Evolutionary conservation across 2,797 vertebrate genomes (phyloP).

Genomic region (Crotalus adamanteus): DNA sequence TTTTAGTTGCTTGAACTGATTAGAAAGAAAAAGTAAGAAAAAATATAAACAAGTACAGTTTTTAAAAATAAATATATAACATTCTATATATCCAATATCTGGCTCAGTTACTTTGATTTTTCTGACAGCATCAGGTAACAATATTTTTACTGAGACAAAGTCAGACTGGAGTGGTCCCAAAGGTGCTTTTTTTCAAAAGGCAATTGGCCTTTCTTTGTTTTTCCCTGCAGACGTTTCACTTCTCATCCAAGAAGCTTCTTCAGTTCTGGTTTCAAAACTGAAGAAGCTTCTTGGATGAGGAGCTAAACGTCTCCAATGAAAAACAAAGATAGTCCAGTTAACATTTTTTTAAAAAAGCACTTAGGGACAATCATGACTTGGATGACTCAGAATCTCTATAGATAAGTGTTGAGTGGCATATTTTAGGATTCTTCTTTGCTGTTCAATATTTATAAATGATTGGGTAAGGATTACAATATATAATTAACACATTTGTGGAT

Average conservation of each 20-base stretch:
- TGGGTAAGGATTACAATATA: background rate
- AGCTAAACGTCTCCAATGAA: background rate
- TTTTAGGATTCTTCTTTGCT: background rate
- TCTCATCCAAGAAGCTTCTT: background rate
- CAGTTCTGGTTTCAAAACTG: background rate
- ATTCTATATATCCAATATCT: background rate
- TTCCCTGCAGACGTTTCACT: background rate
- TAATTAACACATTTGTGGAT: background rate
- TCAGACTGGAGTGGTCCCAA: background rate
- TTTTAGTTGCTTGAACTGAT: background rate
- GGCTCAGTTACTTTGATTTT: background rate
- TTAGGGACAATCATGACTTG: background rate
- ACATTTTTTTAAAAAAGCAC: background rate
- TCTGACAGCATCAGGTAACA: background rate
- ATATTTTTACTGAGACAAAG: background rate
- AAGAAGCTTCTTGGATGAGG: background rate
- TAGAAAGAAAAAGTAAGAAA: background rate
- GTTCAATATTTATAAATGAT: background rate
- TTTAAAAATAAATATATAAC: background rate
- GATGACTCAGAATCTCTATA: background rate
- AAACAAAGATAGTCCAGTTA: background rate
- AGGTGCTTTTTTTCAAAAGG: background rate
- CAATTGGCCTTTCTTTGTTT: background rate
- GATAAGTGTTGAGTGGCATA: background rate
- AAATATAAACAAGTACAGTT: background rate